Percentiles rank a stretch among this genome's conserved stretches.
phyloP scores from a whole-genome alignment of 1,140 invertebrate genomes.

The Cotesia vestalis region DNA sequence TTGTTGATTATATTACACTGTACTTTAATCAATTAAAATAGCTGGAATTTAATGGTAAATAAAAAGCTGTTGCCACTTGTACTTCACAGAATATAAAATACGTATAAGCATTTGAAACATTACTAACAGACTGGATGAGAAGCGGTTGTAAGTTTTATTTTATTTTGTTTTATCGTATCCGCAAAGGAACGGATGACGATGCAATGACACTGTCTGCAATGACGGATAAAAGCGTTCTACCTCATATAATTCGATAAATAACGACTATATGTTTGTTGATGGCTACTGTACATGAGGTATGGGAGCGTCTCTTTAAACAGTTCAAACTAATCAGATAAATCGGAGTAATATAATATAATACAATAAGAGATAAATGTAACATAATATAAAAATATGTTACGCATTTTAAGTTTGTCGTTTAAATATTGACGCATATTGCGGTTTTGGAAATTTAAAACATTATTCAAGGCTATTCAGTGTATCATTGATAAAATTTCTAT shows the following conservation, averaged over 20 bases:
- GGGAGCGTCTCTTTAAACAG: conserved; percentile 6
- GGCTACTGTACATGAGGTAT: background rate
- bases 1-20: too few species aligned
- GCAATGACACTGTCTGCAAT: conserved; percentile 13
- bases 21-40: too few species aligned
- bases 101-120: conserved; percentile 31
- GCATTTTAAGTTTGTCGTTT: background rate
- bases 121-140: background rate
- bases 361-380: background rate
- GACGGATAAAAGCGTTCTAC: conserved; percentile 26
- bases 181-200: conserved; percentile 11
- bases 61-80: background rate
- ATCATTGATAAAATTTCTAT: too few species aligned
- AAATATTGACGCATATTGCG: too few species aligned
- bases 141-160: too few species aligned
- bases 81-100: background rate
- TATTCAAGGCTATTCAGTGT: too few species aligned
- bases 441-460: too few species aligned
- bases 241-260: conserved; percentile 23
- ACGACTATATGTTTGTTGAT: background rate
- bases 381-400: background rate
- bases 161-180: conserved; percentile 35
- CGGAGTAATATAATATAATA: background rate
- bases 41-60: too few species aligned
- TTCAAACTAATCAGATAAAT: background rate